These are phyloP conservation scores for Struthidea cinerea DNA, from an alignment of 2,113 vertebrate species.

Conservation along the genomic window DNA sequence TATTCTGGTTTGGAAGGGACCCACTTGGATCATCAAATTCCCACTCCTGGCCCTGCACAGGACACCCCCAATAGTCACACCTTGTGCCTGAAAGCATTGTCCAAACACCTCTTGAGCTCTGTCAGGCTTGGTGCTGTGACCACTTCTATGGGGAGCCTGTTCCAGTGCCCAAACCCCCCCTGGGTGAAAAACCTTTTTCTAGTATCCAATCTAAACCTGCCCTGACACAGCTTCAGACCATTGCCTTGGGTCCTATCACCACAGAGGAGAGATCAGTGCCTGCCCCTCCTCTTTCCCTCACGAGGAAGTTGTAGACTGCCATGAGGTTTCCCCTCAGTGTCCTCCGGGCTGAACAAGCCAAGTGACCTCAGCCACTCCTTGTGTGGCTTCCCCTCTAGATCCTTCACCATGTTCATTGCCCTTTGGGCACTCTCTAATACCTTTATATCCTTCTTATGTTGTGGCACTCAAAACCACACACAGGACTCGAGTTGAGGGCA, in stretches of 20 bases:
- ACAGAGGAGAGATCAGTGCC: not conserved
- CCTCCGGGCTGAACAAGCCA: not conserved
- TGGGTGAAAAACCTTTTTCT: not conserved
- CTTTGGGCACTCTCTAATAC: not conserved
- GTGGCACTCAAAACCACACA: not conserved
- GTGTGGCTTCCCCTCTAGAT: not conserved
- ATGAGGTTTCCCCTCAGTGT: not conserved
- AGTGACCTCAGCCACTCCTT: not conserved
- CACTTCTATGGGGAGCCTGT: not conserved
- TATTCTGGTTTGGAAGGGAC: not conserved
- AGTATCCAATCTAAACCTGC: fast-evolving
- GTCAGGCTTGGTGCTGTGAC: not conserved
- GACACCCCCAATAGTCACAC: not conserved
- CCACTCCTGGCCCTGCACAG: not conserved
- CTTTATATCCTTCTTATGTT: not conserved
- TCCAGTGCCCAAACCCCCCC: fast-evolving
- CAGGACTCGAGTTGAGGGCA: fast-evolving
- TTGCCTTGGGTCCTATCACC: not conserved
- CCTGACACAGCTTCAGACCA: not conserved
- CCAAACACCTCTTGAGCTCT: not conserved
- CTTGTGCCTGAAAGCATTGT: not conserved
- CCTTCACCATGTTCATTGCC: not conserved
- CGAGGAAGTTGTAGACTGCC: fast-evolving
- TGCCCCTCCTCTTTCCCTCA: not conserved
- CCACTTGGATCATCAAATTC: not conserved